phyloP scores from a whole-genome alignment of 2,113 vertebrate species.

The Leuciscus idus region DNA sequence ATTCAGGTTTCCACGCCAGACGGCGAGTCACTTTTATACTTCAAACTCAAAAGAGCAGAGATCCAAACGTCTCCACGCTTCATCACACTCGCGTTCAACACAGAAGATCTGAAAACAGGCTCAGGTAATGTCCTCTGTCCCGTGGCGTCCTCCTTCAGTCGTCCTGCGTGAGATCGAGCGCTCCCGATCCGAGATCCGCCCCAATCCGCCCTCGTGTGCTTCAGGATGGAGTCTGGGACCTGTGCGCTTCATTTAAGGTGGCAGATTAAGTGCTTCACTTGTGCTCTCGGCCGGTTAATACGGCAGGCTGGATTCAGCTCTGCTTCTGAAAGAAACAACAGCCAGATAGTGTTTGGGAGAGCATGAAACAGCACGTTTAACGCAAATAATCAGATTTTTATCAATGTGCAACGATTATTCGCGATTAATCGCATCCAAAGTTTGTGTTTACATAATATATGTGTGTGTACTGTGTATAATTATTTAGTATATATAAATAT shows the following conservation, averaged over 20 bases:
- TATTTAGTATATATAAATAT: too few species aligned
- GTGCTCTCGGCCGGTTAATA: constrained; percentile 66
- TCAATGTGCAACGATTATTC: too few species aligned
- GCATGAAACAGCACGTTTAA: not conserved
- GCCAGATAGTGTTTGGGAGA: not conserved
- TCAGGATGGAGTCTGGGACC: constrained; percentile 46
- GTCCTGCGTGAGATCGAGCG: constrained; percentile 54
- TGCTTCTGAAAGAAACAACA: constrained; percentile 48
- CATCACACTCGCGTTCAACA: not conserved
- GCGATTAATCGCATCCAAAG: too few species aligned
- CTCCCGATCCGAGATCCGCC: constrained; percentile 53
- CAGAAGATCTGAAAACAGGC: not conserved
- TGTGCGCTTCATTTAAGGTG: constrained; percentile 71
- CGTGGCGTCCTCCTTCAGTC: constrained; percentile 1
- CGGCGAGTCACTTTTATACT: not conserved
- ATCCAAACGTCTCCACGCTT: not conserved
- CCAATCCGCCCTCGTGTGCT: constrained; percentile 40
- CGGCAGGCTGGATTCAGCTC: constrained; percentile 57
- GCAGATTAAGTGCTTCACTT: constrained; percentile 79
- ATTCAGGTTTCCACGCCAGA: too few species aligned
- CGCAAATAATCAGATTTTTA: not conserved
- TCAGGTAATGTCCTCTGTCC: not conserved
- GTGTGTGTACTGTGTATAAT: too few species aligned
- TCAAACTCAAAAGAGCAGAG: constrained; percentile 20
- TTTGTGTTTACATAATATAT: too few species aligned